Base-by-base conservation (phyloP, 2,113 vertebrate species). In the Leptodactylus fuscus region DNA sequence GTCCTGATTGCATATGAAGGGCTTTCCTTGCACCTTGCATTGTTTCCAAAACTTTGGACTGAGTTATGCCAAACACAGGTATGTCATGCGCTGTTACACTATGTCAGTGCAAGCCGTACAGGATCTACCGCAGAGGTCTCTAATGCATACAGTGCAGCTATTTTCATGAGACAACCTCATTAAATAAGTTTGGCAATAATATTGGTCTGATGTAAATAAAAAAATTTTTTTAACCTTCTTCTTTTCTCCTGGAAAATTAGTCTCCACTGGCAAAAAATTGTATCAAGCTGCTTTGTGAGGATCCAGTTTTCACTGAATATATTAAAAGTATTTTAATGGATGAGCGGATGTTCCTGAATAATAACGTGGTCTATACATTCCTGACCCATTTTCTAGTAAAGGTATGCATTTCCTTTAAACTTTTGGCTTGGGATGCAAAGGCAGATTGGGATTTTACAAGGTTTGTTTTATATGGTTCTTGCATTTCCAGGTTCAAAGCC, bases 321-420 rank as follows among this genome's bases (percentile, higher is more conserved):
- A 98, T 99, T 88, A 99, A 99, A 88, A 98, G 97, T 79, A 97
- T 99, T 90, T 93, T 99, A 89, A 98, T 98, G 98, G 98, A 99
- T 69, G 97, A 99, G 93, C 94, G 98, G 88, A 95, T 93, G 77
- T 99, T 99, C 84, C 95, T 99, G 55, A 99, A 99, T 93, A 98
- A 97, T 92, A 97, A 94, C 38, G 87, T 95, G 65, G 97, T 97
- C 1, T 99, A 98, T 87, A 96, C 96, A 77, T 99, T 99, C 93
- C 94, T 99, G 92, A 97, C 95, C 82, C 97, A 97, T 91, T 99
- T 99, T 89, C 94, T 99, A 87, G 94, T 97, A 85, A 99, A 99
- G 96, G 98, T 99, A 90, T 0, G 81, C 70, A 60, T 0, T 67
- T 34, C 18, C 3, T 3, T 62, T 12, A 1, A 10, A 4, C 1